These are phyloP conservation scores for Felis catus DNA, from an alignment of 2,113 vertebrate species.

Conservation along the genomic window F.catus_Fca126_mat1.0 CM031415.1:115868501-115869000, in stretches of 20 bases:
- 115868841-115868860: too few species aligned
- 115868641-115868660: not conserved
- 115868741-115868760: too few species aligned
- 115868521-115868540: slow-evolving; percentile 15
- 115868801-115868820: too few species aligned
- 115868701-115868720: too few species aligned
- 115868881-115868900: slow-evolving; percentile 4
- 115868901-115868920: not conserved
- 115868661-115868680: too few species aligned
- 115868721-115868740: too few species aligned
- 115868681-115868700: too few species aligned
- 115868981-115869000: not conserved
- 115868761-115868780: too few species aligned
- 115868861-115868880: not conserved
- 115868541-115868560: not conserved
- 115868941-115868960: not conserved
- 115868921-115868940: not conserved
- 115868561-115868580: slow-evolving; percentile 33
- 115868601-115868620: not conserved
- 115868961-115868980: not conserved
- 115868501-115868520: not conserved
- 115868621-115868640: not conserved
- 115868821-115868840: too few species aligned
- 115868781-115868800: too few species aligned
- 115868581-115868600: not conserved